Percentiles rank a stretch among this genome's conserved stretches.
These are phyloP conservation scores for Clanis bilineata DNA, from an alignment of 2,888 invertebrate genomes.

Conservation along the genomic window DNA sequence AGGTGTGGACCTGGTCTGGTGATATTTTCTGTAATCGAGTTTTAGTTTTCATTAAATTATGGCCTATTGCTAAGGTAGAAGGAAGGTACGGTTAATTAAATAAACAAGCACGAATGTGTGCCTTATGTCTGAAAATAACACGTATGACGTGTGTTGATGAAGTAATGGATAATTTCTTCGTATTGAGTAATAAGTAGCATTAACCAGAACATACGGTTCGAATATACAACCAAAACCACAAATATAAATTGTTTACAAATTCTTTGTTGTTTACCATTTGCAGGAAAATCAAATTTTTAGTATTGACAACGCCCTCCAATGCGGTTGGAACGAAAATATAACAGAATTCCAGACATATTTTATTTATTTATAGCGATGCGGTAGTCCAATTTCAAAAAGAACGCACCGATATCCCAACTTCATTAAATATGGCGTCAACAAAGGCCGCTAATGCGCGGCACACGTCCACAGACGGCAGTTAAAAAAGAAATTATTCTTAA, in stretches of 20 bases:
- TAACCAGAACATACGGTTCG: no score
- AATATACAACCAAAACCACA: neutral
- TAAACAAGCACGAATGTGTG: no score
- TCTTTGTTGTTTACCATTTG: neutral
- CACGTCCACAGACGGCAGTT: slow-evolving; percentile 73
- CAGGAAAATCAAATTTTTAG: neutral
- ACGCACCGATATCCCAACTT: slow-evolving; percentile 52
- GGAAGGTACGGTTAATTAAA: no score
- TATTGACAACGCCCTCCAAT: neutral
- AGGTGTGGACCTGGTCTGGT: no score
- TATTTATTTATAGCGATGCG: slow-evolving; percentile 38
- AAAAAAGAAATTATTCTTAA: slow-evolving; percentile 78
- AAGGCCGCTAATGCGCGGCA: slow-evolving; percentile 76
- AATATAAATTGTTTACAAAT: neutral
- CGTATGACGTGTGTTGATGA: no score
- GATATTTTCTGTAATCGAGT: no score
- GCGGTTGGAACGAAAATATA: neutral
- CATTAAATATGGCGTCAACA: slow-evolving; percentile 71
- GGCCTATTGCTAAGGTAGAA: no score
- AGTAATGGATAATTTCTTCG: no score
- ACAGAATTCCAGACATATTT: neutral
- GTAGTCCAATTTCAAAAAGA: slow-evolving; percentile 50
- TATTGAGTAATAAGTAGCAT: no score
- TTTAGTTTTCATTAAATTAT: no score
- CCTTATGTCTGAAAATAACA: no score